Conservation (phyloP, 2,888 invertebrate genomes). For the Drosophila algonquin region DNA sequence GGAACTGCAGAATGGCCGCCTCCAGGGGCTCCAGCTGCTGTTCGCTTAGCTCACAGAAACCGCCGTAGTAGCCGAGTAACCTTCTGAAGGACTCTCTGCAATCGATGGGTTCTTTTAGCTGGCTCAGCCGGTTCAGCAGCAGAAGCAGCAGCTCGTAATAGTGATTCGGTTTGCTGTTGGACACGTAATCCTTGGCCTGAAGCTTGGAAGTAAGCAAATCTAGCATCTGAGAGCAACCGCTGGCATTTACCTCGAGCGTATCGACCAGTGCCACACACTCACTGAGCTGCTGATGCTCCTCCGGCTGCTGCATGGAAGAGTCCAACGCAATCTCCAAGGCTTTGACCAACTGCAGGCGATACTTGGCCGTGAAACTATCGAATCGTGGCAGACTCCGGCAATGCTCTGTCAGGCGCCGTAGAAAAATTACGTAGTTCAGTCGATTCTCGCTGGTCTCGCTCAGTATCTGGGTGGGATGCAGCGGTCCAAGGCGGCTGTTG, state of each 20-base stretch:
- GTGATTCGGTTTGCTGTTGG: constrained; percentile 82
- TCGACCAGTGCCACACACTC: constrained; percentile 75
- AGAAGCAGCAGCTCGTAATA: constrained; percentile 85
- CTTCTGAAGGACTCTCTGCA: constrained; percentile 82
- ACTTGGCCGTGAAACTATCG: constrained; percentile 69
- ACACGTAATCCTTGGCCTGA: constrained; percentile 80
- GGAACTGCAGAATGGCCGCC: constrained; percentile 85
- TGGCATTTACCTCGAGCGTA: constrained; percentile 70
- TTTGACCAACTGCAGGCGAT: constrained; percentile 79
- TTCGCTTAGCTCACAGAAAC: constrained; percentile 82
- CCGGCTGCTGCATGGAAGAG: constrained; percentile 17
- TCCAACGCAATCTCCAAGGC: constrained; percentile 70
- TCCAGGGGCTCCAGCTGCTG: constrained; percentile 86
- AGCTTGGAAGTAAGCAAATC: constrained; percentile 80
- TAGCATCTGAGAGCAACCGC: constrained; percentile 77
- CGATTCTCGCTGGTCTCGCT: constrained; percentile 59
- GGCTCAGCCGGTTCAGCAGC: constrained; percentile 85
- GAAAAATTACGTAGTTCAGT: constrained; percentile 72
- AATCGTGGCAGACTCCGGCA: constrained; percentile 68
- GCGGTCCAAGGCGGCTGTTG: constrained; percentile 70
- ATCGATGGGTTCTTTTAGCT: constrained; percentile 68
- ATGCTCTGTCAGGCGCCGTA: constrained; percentile 72
- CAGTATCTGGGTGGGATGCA: constrained; percentile 73
- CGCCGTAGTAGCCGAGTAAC: constrained; percentile 84
- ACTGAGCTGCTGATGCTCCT: constrained; percentile 52